A percentile compares a stretch with the other conserved stretches of the same genome.
Evolutionary conservation across 2,113 vertebrate species (phyloP).

Genomic region (Pomatorhinus ruficollis): DNA sequence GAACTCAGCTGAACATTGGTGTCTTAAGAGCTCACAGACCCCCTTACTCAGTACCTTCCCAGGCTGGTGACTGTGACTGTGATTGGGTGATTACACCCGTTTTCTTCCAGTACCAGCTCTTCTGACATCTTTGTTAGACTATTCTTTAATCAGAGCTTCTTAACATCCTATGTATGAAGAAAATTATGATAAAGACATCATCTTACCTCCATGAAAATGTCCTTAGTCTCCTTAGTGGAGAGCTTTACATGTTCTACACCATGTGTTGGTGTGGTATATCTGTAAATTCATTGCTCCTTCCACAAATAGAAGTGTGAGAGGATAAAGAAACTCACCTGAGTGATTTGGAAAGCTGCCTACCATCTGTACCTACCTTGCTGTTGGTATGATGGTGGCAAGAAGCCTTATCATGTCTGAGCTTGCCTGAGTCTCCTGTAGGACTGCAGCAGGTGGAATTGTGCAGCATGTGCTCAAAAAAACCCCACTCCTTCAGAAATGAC

Average conservation of each 20-base stretch:
- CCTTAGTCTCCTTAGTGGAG: neutral
- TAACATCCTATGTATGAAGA: neutral
- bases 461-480: neutral
- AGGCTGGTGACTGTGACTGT: neutral
- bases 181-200: neutral
- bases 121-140: neutral
- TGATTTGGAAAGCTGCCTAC: slow-evolving; percentile 15
- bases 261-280: neutral
- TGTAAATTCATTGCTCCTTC: neutral
- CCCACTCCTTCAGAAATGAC: neutral
- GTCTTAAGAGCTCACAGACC: neutral
- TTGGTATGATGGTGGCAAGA: neutral
- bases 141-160: neutral
- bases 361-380: neutral
- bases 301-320: neutral
- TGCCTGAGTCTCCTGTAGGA: neutral
- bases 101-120: neutral
- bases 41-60: neutral
- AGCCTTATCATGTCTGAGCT: neutral
- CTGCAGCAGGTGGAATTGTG: neutral
- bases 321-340: neutral
- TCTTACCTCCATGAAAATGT: neutral
- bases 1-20: neutral
- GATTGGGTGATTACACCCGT: neutral
- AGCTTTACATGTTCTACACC: neutral